Percentiles rank a stretch among this genome's conserved stretches.
Evolutionary conservation across 1,140 invertebrate genomes (phyloP).

Genomic region (Apis florea): DNA sequence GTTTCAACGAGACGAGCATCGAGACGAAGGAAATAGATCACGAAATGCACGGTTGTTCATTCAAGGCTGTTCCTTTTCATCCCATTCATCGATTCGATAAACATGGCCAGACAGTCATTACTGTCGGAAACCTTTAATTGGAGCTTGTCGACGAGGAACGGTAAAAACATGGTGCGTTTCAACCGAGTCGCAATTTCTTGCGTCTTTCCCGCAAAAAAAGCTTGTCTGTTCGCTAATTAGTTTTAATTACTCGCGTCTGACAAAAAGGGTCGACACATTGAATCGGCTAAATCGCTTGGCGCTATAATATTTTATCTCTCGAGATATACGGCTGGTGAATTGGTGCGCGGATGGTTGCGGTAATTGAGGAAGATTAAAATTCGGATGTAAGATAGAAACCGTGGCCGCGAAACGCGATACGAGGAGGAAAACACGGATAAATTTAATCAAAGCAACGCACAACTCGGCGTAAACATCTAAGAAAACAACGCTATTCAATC

Average conservation of each 20-base stretch:
- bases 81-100: conserved; percentile 48
- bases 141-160: conserved; percentile 19
- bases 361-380: background rate
- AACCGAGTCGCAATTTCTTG: conserved; percentile 12
- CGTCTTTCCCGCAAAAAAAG: conserved; percentile 8
- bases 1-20: background rate
- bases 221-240: conserved; percentile 23
- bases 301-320: too few relatives aligned
- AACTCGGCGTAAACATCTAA: too few relatives aligned
- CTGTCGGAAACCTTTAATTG: conserved; percentile 48
- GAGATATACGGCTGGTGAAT: background rate
- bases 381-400: background rate
- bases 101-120: conserved; percentile 40
- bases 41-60: conserved; percentile 9
- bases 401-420: too few relatives aligned
- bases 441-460: background rate
- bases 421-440: background rate
- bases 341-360: background rate
- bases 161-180: conserved; percentile 5
- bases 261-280: background rate
- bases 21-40: background rate
- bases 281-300: background rate
- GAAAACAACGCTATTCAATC: background rate
- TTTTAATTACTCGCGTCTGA: conserved; percentile 26
- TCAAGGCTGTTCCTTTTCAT: conserved; percentile 37